A percentile compares a stretch with the other conserved stretches of the same genome.
These are phyloP conservation scores for Cephus rjabovi DNA, from an alignment of 2,888 invertebrate genomes.

Conservation along the genomic window DNA sequence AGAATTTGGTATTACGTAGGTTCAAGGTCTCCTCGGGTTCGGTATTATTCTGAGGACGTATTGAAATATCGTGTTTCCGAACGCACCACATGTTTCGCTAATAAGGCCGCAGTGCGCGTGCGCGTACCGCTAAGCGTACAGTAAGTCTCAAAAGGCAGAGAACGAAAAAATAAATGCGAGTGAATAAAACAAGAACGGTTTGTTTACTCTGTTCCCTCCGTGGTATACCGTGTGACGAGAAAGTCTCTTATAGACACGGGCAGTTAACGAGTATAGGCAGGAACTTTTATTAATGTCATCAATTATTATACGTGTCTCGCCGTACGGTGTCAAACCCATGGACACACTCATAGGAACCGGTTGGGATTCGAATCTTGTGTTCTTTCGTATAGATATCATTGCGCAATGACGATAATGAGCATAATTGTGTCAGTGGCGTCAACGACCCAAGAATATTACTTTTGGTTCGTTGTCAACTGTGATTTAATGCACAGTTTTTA, in stretches of 20 bases:
- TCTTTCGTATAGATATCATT: background rate
- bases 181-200: background rate
- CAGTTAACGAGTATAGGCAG: background rate
- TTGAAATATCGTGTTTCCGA: slow-evolving; percentile 2
- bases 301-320: background rate
- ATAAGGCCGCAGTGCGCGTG: background rate
- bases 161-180: background rate
- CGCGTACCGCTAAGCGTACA: background rate
- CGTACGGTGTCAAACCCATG: background rate
- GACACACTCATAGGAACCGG: background rate
- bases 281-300: background rate
- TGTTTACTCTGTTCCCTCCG: background rate
- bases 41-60: background rate
- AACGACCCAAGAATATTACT: background rate
- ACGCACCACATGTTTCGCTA: background rate
- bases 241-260: background rate
- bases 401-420: background rate
- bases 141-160: background rate
- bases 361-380: background rate
- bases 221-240: background rate
- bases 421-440: background rate
- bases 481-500: background rate
- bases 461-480: background rate
- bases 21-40: background rate
- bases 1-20: background rate